phyloP scores from a whole-genome alignment of 2,797 vertebrate genomes.

The Schizopygopsis malacanthus region DNA sequence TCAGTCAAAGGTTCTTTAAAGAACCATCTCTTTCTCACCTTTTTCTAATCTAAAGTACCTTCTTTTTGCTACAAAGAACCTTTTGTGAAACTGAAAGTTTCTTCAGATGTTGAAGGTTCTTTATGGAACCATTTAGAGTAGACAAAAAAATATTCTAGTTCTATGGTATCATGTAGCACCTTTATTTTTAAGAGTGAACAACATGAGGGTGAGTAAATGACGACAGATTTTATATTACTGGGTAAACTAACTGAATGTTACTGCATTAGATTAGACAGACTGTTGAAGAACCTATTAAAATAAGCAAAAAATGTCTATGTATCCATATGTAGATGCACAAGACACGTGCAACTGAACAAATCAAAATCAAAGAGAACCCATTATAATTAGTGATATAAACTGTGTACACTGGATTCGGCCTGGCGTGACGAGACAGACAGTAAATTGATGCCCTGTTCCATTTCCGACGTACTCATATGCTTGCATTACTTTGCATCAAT shows the following conservation, averaged over 20 bases:
- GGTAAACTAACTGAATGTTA: not conserved
- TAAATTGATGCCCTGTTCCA: not conserved
- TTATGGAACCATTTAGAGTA: too few relatives aligned
- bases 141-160: too few relatives aligned
- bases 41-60: too few relatives aligned
- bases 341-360: not conserved
- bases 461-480: not conserved
- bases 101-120: too few relatives aligned
- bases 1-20: too few relatives aligned
- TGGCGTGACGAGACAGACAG: not conserved
- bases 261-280: not conserved
- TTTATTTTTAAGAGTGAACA: too few relatives aligned
- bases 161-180: too few relatives aligned
- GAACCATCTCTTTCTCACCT: too few relatives aligned
- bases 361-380: not conserved
- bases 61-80: too few relatives aligned
- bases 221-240: not conserved
- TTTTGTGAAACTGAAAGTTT: too few relatives aligned
- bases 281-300: not conserved
- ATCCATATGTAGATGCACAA: not conserved
- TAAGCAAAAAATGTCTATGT: not conserved
- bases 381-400: conserved; percentile 1
- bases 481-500: not conserved
- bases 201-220: too few relatives aligned
- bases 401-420: not conserved